Evolutionary conservation across 2,113 vertebrate species (phyloP).

Genomic region (Tetrao urogallus): DNA sequence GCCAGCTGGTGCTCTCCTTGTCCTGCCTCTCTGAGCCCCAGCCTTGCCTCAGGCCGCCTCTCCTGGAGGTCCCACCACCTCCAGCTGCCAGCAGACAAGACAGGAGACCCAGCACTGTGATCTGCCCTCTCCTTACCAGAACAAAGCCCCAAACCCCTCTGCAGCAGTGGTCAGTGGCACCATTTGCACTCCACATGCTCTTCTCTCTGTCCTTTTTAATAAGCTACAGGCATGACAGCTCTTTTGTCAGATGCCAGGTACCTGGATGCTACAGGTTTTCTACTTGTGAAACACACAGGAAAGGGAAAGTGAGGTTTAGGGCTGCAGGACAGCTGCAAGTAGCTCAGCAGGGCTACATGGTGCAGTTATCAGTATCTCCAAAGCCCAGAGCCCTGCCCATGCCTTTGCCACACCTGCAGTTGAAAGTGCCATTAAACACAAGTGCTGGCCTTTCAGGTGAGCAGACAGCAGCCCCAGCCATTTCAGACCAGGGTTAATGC

Average conservation of each 20-base stretch:
- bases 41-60: slow-evolving; percentile 50
- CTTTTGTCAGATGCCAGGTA: neutral
- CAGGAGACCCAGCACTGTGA: neutral
- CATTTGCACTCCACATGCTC: neutral
- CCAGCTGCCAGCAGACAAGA: neutral
- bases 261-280: neutral
- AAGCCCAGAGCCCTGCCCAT: neutral
- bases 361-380: neutral
- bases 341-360: fast-evolving
- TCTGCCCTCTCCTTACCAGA: neutral
- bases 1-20: neutral
- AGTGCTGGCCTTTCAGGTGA: neutral
- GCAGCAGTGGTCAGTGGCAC: neutral
- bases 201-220: neutral
- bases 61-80: neutral
- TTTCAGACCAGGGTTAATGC: neutral
- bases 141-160: fast-evolving
- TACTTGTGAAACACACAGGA: neutral
- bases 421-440: neutral
- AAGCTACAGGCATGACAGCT: fast-evolving
- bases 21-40: slow-evolving; percentile 46
- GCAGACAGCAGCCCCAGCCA: neutral
- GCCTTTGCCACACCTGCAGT: neutral
- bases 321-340: neutral
- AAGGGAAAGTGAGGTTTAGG: neutral